Evolutionary conservation across 2,113 vertebrate genomes (phyloP).

Genomic region (Crotalus helleri): DNA sequence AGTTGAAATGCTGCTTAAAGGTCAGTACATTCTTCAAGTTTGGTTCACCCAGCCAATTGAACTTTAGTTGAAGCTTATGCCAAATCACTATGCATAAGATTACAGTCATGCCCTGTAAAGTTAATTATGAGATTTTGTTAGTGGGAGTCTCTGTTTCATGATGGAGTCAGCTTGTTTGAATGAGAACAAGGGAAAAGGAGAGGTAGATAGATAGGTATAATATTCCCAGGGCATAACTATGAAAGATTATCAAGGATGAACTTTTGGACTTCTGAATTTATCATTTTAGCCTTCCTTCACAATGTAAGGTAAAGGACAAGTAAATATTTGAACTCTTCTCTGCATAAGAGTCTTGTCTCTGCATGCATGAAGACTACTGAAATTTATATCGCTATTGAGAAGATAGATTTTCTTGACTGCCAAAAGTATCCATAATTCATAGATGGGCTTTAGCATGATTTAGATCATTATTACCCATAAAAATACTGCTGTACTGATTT

Average conservation of each 20-base stretch:
- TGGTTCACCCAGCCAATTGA: not conserved
- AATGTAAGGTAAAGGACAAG: not conserved
- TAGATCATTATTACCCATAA: slow-evolving; percentile 58
- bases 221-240: not conserved
- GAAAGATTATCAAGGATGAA: not conserved
- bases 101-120: not conserved
- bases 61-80: not conserved
- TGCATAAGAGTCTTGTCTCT: not conserved
- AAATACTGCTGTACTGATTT: slow-evolving; percentile 56
- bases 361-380: slow-evolving; percentile 51
- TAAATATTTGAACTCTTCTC: not conserved
- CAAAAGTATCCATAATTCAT: slow-evolving; percentile 61
- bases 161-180: not conserved
- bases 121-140: not conserved
- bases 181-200: not conserved
- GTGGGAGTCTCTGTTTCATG: not conserved
- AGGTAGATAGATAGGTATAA: not conserved
- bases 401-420: slow-evolving; percentile 60
- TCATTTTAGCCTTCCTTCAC: not conserved
- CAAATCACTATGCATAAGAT: not conserved
- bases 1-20: not conserved
- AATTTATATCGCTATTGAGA: slow-evolving; percentile 59
- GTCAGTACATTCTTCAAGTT: not conserved
- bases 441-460: slow-evolving; percentile 48
- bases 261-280: not conserved